phyloP scores from a whole-genome alignment of 2,797 vertebrate species.

The Glyptemys insculpta region DNA sequence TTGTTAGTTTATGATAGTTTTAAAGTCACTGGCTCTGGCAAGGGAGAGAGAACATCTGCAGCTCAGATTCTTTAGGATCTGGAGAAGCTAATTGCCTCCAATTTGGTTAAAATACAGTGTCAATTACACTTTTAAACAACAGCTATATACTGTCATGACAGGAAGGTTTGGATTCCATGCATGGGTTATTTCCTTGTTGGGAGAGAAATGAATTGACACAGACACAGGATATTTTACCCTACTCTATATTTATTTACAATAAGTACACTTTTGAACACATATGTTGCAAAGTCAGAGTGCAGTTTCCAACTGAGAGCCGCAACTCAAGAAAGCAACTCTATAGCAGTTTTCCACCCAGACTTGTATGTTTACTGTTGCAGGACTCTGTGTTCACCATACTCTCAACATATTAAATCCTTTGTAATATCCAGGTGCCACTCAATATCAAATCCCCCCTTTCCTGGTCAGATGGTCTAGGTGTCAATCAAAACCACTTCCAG shows the following conservation, averaged over 20 bases:
- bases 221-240: not conserved
- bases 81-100: conserved; percentile 32
- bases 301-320: not conserved
- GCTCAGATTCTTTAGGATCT: conserved; percentile 29
- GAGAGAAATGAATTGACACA: conserved; percentile 25
- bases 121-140: conserved; percentile 20
- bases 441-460: not conserved
- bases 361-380: rapidly evolving
- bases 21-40: conserved; percentile 3
- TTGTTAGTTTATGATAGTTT: conserved; percentile 60
- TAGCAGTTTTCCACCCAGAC: not conserved
- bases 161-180: not conserved
- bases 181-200: not conserved
- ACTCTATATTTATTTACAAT: conserved; percentile 22
- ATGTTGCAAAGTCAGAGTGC: not conserved
- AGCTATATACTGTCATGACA: not conserved
- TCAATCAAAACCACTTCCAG: not conserved
- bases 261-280: not conserved
- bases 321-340: not conserved
- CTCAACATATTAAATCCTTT: not conserved
- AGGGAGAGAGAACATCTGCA: conserved; percentile 56
- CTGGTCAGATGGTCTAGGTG: not conserved
- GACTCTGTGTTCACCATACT: rapidly evolving
- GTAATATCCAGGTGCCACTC: not conserved
- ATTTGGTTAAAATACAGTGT: conserved; percentile 43